Evolutionary conservation across 2,797 vertebrate genomes (phyloP).

Genomic region (Sebastolobus altivelis): DNA sequence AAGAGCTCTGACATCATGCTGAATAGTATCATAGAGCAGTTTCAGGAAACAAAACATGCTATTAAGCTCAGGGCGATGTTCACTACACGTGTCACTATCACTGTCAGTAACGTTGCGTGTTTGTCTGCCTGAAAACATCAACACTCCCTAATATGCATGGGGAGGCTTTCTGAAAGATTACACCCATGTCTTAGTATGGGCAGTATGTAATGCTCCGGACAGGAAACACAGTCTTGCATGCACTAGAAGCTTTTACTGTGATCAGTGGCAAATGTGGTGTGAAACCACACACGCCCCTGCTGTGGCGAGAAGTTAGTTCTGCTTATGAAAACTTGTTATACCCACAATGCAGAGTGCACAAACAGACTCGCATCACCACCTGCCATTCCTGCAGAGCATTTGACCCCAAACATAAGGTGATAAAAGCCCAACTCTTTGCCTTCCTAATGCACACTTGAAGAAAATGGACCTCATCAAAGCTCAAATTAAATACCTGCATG

Average conservation of each 20-base stretch:
- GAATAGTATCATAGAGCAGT: neutral
- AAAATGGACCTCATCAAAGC: neutral
- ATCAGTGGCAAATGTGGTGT: neutral
- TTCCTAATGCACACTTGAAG: neutral
- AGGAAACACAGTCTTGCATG: neutral
- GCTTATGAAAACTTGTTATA: neutral
- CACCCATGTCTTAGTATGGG: neutral
- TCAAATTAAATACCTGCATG: neutral
- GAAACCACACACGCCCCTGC: constrained; percentile 22
- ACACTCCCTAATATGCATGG: neutral
- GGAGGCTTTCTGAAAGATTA: neutral
- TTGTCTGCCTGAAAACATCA: constrained; percentile 1
- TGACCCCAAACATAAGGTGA: neutral
- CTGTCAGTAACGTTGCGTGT: neutral
- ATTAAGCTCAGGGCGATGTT: neutral
- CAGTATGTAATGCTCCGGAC: neutral
- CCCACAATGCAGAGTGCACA: neutral
- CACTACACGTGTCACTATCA: neutral
- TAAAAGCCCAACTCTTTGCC: neutral
- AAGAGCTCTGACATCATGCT: neutral
- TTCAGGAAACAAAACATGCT: neutral
- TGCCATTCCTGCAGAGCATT: neutral
- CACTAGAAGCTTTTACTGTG: neutral
- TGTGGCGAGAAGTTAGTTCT: constrained; percentile 15
- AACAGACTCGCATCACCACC: neutral